phyloP scores from a whole-genome alignment of 2,797 vertebrate species.

The Tragopan temminckii region DNA sequence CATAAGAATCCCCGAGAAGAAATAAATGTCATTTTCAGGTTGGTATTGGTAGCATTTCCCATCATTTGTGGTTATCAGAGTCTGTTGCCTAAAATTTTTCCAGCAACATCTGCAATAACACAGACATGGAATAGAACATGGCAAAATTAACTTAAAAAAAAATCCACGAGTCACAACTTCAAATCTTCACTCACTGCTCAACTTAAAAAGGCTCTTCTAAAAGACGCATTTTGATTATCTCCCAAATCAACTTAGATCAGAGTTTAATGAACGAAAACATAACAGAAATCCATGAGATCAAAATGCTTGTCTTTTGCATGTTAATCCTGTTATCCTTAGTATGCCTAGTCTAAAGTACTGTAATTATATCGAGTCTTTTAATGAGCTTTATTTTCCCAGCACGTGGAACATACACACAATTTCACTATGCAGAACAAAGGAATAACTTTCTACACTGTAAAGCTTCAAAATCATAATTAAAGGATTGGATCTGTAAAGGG shows the following conservation, averaged over 20 bases:
- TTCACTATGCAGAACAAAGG: constrained; percentile 66
- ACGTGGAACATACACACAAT: constrained; percentile 43
- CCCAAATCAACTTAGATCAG: constrained; percentile 40
- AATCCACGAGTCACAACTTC: background rate
- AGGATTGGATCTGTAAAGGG: constrained; percentile 47
- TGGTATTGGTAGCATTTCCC: background rate
- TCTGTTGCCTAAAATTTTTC: background rate
- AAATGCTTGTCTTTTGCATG: constrained; percentile 51
- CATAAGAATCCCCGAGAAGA: background rate
- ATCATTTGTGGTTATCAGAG: background rate
- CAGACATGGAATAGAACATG: background rate
- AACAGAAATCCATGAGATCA: constrained; percentile 53
- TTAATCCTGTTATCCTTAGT: constrained; percentile 62
- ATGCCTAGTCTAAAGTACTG: constrained; percentile 8
- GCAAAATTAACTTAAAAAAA: constrained; percentile 2
- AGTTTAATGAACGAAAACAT: constrained; percentile 41
- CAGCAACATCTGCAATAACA: background rate
- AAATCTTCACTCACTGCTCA: background rate
- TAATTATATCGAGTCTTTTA: constrained; percentile 57
- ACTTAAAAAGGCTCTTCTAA: background rate
- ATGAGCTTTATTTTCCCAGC: constrained; percentile 62
- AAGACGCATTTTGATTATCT: constrained; percentile 19
- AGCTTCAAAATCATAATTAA: constrained; percentile 69
- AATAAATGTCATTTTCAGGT: background rate
- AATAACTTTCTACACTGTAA: constrained; percentile 53